Conservation (phyloP, 92 coral and sea anemone species). For the Micromussa lordhowensis region DNA sequence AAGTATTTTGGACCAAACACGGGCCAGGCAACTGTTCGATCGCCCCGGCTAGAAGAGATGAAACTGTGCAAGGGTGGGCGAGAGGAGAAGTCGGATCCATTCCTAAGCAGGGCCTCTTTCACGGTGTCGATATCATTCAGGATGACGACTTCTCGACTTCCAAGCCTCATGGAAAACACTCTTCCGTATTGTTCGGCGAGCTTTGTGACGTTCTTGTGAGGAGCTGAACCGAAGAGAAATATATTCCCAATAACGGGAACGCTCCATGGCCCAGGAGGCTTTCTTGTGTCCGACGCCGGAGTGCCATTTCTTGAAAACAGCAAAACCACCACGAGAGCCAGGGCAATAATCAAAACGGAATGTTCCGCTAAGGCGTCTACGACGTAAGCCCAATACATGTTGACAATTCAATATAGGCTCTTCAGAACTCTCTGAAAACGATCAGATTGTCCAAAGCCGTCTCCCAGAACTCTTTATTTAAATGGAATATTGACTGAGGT, state of each 20-base stretch:
- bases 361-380: conserved; percentile 19
- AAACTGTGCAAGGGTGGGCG: conserved; percentile 94
- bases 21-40: conserved; percentile 88
- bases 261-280: conserved; percentile 95
- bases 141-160: conserved; percentile 89
- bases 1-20: conserved; percentile 84
- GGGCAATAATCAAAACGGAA: conserved; percentile 23
- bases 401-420: conserved; percentile 26
- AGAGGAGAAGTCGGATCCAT: conserved; percentile 87
- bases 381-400: conserved; percentile 34
- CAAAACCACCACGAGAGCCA: conserved; percentile 46
- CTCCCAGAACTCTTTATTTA: conserved; percentile 18
- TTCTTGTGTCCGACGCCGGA: conserved; percentile 1
- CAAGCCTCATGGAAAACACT: conserved; percentile 90
- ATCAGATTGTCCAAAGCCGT: background rate
- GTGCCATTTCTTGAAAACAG: conserved; percentile 17
- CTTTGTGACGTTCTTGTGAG: conserved; percentile 89
- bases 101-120: conserved; percentile 91
- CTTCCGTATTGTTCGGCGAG: conserved; percentile 91
- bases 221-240: conserved; percentile 88
- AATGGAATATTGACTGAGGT: conserved; percentile 1
- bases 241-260: conserved; percentile 92
- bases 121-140: conserved; percentile 88
- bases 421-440: conserved; percentile 27
- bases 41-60: conserved; percentile 83